Conservation (phyloP, 2,888 invertebrate genomes). For the Conomelus anceps region DNA sequence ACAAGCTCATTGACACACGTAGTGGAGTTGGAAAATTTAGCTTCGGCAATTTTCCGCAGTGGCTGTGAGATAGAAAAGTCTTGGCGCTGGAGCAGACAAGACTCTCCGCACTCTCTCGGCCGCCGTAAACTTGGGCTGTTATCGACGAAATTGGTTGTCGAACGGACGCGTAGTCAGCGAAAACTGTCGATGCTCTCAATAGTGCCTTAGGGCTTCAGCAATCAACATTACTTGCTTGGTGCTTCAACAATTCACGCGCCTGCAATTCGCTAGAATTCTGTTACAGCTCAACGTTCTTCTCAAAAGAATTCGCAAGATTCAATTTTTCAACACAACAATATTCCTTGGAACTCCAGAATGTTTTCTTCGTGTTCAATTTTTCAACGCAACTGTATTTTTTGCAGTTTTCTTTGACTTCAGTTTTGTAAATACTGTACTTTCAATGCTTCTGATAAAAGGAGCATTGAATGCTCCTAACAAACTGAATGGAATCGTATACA, state of each 20-base stretch:
- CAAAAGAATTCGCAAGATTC: not conserved
- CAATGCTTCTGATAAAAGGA: too few relatives aligned
- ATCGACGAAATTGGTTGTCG: not conserved
- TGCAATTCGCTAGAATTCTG: not conserved
- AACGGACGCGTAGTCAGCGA: not conserved
- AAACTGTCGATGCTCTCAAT: not conserved
- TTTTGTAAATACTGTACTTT: too few relatives aligned
- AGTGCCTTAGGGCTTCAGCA: not conserved
- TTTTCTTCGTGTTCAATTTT: not conserved
- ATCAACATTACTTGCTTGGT: not conserved
- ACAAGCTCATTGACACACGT: not conserved
- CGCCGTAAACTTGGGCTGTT: not conserved
- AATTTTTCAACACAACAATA: not conserved
- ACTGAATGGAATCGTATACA: too few relatives aligned
- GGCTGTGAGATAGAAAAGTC: not conserved
- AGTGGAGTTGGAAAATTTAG: not conserved
- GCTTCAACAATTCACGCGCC: not conserved
- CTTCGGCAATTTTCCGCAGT: not conserved
- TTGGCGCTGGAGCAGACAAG: not conserved
- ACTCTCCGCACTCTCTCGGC: not conserved
- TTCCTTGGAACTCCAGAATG: not conserved
- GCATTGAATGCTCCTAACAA: too few relatives aligned
- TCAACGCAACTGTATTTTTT: not conserved
- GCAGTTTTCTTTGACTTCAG: not conserved
- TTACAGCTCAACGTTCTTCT: not conserved